A percentile compares a stretch with the other conserved stretches of the same genome.
These are phyloP conservation scores for Malthinus flaveolus DNA, from an alignment of 2,888 invertebrate species.

Conservation along the genomic window DNA sequence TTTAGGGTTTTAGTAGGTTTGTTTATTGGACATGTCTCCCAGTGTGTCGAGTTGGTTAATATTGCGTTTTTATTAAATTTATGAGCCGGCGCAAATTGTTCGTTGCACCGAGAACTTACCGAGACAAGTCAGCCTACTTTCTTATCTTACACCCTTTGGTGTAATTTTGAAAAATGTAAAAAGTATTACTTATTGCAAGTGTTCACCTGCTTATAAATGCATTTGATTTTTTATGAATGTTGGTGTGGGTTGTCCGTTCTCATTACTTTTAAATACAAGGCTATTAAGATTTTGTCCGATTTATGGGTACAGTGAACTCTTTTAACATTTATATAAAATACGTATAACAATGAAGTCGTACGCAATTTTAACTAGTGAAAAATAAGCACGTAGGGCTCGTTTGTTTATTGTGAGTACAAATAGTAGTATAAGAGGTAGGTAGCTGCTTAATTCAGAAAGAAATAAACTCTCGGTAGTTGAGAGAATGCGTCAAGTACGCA, in stretches of 20 bases:
- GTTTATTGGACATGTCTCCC: background rate
- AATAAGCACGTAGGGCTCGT: conserved; percentile 14
- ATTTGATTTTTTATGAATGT: conserved; percentile 2
- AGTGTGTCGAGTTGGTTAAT: no score
- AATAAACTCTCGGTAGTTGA: background rate
- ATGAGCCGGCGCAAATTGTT: no score
- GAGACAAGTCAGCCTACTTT: background rate
- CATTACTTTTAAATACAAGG: conserved; percentile 13
- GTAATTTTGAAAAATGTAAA: background rate
- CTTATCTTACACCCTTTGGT: background rate
- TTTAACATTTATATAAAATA: conserved; percentile 12
- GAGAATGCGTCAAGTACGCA: background rate
- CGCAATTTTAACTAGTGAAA: background rate
- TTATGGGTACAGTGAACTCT: conserved; percentile 15
- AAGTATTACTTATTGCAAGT: background rate
- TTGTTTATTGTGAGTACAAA: conserved; percentile 3
- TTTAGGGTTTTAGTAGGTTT: conserved; percentile 14
- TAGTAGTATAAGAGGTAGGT: no score
- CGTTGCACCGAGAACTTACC: no score
- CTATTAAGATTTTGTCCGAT: conserved; percentile 3
- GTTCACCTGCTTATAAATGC: conserved; percentile 10
- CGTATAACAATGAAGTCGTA: conserved; percentile 2
- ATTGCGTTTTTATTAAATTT: no score
- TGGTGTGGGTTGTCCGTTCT: conserved; percentile 4
- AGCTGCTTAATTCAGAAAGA: background rate